Evolutionary conservation across 2,113 vertebrate species (phyloP).

Genomic region (Arvicanthis niloticus): DNA sequence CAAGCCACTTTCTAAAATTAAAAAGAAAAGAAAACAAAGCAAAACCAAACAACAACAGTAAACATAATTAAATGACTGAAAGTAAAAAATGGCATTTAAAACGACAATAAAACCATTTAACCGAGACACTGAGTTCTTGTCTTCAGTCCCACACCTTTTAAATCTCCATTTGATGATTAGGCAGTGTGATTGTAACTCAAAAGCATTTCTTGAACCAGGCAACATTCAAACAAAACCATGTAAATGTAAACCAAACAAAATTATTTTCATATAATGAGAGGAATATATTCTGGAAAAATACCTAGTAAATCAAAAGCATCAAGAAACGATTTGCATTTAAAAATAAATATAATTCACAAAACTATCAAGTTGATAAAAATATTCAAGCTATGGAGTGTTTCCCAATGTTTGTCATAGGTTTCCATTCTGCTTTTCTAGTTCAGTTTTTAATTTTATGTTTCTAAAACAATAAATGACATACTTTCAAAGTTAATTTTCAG

Average conservation of each 20-base stretch:
- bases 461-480: not conserved
- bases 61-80: not conserved
- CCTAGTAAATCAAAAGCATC: not conserved
- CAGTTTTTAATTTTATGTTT: not conserved
- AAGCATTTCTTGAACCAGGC: not conserved
- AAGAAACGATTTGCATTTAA: not conserved
- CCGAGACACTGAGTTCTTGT: not conserved
- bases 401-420: not conserved
- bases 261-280: not conserved
- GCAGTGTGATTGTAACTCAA: not conserved
- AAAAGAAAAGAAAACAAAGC: not conserved
- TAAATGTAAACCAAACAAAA: not conserved
- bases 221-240: not conserved
- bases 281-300: not conserved
- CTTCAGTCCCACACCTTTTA: not conserved
- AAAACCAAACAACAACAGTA: not conserved
- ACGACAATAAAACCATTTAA: not conserved
- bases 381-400: not conserved
- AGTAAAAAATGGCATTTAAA: not conserved
- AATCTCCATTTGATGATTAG: not conserved
- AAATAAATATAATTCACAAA: not conserved
- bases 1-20: no score
- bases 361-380: not conserved
- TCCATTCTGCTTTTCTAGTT: not conserved
- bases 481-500: constrained; percentile 4